These are phyloP conservation scores for Sclerodermus sp. DNA, from an alignment of 2,888 invertebrate species.

Conservation along the genomic window DNA sequence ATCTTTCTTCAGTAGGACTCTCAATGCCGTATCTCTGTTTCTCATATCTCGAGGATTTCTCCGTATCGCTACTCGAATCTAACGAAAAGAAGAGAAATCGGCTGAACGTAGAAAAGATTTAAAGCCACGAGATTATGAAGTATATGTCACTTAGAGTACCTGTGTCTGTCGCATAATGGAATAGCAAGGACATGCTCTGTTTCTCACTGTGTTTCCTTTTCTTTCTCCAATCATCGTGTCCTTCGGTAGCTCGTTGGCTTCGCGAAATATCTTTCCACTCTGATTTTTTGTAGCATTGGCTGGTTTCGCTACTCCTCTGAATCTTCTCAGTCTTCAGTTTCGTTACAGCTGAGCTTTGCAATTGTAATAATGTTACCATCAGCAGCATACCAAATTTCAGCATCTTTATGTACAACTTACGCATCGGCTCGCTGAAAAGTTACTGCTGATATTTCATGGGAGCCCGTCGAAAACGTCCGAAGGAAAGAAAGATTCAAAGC, in stretches of 20 bases:
- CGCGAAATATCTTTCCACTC: slow-evolving; percentile 18
- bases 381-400: too few relatives aligned
- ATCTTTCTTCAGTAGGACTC: slow-evolving; percentile 18
- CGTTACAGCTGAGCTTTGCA: slow-evolving; percentile 28
- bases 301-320: slow-evolving; percentile 10
- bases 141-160: too few relatives aligned
- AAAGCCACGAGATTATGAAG: too few relatives aligned
- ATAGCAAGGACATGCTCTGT: slow-evolving; percentile 5
- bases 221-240: not conserved
- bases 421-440: too few relatives aligned
- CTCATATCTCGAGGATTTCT: too few relatives aligned
- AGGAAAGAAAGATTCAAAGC: too few relatives aligned
- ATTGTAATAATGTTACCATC: slow-evolving; percentile 6
- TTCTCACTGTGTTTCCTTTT: slow-evolving; percentile 8
- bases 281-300: slow-evolving; percentile 5
- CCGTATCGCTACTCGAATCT: slow-evolving; percentile 19
- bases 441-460: too few relatives aligned
- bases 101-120: not conserved
- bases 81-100: slow-evolving; percentile 36
- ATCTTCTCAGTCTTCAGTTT: slow-evolving; percentile 10
- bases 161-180: not conserved
- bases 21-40: slow-evolving; percentile 20
- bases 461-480: too few relatives aligned
- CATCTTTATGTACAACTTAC: too few relatives aligned
- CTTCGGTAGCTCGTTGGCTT: not conserved